Conservation (phyloP, 2,888 invertebrate species). For the Temnothorax unifasciatus region DNA sequence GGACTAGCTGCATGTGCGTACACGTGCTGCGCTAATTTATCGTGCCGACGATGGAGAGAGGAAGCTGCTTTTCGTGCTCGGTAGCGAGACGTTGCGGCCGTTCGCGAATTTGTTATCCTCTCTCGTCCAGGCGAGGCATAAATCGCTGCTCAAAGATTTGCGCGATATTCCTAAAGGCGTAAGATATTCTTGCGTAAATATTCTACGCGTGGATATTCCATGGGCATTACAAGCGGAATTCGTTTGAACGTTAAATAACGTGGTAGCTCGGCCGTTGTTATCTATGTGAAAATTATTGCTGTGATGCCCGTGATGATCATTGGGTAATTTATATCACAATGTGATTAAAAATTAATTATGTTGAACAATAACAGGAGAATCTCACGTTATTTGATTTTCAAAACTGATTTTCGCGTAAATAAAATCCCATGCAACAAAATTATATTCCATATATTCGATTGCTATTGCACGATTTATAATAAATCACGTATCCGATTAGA, state of each 20-base stretch:
- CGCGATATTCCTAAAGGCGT: not conserved
- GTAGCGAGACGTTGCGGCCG: conserved; percentile 61
- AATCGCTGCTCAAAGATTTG: not conserved
- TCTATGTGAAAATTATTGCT: not conserved
- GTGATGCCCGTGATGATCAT: not conserved
- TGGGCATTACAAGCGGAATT: not conserved
- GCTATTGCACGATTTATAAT: not conserved
- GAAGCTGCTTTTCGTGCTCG: conserved; percentile 39
- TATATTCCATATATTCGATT: not conserved
- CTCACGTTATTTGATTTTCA: not conserved
- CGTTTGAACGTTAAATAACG: not conserved
- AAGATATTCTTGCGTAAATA: not conserved
- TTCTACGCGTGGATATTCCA: not conserved
- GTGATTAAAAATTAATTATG: not conserved
- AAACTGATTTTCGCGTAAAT: not conserved
- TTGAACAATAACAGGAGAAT: not conserved
- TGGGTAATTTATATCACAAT: not conserved
- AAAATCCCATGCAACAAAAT: not conserved
- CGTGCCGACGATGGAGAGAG: conserved; percentile 63
- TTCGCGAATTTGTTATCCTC: conserved; percentile 44
- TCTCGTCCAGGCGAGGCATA: not conserved
- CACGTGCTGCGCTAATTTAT: conserved; percentile 84
- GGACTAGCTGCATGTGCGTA: conserved; percentile 81
- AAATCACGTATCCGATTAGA: not conserved
- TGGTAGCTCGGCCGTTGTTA: not conserved